Conservation (phyloP, 2,113 vertebrate species). For the Limnothrissa miodon region DNA sequence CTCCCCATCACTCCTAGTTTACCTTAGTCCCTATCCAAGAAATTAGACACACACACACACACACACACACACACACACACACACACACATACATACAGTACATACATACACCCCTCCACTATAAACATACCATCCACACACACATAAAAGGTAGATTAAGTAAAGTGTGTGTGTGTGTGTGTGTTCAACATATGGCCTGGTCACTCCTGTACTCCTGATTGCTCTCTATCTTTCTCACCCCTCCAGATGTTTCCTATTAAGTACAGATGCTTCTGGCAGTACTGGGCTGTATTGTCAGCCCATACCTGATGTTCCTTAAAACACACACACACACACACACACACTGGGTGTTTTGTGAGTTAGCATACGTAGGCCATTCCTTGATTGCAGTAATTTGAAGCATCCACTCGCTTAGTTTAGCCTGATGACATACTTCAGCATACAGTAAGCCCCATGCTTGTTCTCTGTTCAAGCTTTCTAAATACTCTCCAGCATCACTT, state of each 20-base stretch:
- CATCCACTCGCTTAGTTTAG: too few species aligned
- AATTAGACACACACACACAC: background rate
- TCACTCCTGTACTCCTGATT: background rate
- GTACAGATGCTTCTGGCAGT: background rate
- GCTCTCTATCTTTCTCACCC: background rate
- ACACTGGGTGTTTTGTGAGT: too few species aligned
- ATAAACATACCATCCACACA: too few species aligned
- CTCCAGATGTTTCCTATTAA: background rate
- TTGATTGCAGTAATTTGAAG: too few species aligned
- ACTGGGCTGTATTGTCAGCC: background rate
- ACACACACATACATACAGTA: too few species aligned
- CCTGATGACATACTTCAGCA: too few species aligned
- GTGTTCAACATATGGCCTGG: background rate
- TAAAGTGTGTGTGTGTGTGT: background rate
- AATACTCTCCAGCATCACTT: too few species aligned
- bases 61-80: slow-evolving; percentile 29
- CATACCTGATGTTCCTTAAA: background rate
- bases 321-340: slow-evolving; percentile 3
- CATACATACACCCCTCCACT: too few species aligned
- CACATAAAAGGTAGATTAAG: too few species aligned
- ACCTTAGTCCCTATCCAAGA: slow-evolving; percentile 20
- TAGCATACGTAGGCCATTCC: too few species aligned
- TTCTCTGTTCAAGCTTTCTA: too few species aligned
- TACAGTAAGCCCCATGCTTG: too few species aligned
- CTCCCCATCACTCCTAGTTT: slow-evolving; percentile 60